Base-by-base conservation (phyloP, 1,140 invertebrate genomes). In the Hypsibius dujardini region DNA sequence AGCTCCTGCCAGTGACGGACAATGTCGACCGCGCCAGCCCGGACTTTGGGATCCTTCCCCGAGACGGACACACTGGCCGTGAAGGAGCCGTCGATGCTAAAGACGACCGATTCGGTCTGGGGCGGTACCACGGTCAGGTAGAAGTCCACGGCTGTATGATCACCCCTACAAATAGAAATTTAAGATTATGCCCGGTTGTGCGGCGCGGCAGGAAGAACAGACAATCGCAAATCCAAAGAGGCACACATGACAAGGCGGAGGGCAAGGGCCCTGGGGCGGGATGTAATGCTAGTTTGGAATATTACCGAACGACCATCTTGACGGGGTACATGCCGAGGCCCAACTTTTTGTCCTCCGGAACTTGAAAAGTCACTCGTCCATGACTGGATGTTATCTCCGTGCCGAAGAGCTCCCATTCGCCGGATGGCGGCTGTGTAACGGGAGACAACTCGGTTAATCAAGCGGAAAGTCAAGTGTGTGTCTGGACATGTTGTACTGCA, bases 41-140 rank as follows among this genome's bases (percentile, higher is more conserved):
- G 83, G 3, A 98, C 92, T 85, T 96, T 95, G 0, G 96, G 91
- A 84, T 96, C 93, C 76, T 90, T 86, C 40, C 95, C 95, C 56
- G 93, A 96, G 1, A 99, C 95, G 40, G 95, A 98, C 75, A 98
- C 88, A 77, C 92, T 97, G 0, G 94, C 95, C 47, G 96, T 97
- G 79, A 99, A 96, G 0, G 94, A 96, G 15, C 96, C 96, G 80
- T 99, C 96, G 77, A 99, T 97, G 80, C 92, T 96, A 81, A 99
- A 99, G 7, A 98, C 92, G 42, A 98, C 87, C 77, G 89, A 91
- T 81, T 96, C 94, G 42, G 95, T 98, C 78, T 89, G 87, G 1
- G 90, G 89, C 74, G 95, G 95, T 74, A 98, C 88, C 72, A 98
- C 92, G 73, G 92, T 87, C 79, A 98, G 82, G 78, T 90, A 92